A percentile compares a stretch with the other conserved stretches of the same genome.
phyloP scores from a whole-genome alignment of 2,888 invertebrate genomes.

The Graphium colonna region DNA sequence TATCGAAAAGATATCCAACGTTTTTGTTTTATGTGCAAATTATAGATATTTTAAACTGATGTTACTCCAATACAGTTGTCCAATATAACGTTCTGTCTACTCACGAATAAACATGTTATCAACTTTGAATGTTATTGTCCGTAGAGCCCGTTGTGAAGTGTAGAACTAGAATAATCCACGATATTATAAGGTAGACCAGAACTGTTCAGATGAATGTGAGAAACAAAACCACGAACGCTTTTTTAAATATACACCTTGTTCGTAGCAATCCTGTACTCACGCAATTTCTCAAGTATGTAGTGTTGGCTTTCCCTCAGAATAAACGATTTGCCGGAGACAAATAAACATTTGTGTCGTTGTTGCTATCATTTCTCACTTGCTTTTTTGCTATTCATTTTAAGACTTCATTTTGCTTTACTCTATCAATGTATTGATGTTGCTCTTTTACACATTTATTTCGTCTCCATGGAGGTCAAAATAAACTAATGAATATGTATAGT shows the following conservation, averaged over 20 bases:
- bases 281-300: conserved; percentile 44
- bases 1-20: too few relatives aligned
- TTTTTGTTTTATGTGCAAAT: too few relatives aligned
- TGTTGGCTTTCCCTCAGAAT: conserved; percentile 43
- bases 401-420: conserved; percentile 1
- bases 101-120: too few relatives aligned
- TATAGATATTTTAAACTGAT: too few relatives aligned
- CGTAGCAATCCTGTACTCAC: conserved; percentile 42
- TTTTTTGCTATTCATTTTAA: conserved; percentile 6
- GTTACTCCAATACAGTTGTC: too few relatives aligned
- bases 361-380: conserved; percentile 33
- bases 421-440: neutral
- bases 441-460: too few relatives aligned
- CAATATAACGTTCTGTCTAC: too few relatives aligned
- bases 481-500: too few relatives aligned
- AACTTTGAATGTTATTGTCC: too few relatives aligned
- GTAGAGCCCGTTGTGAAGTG: too few relatives aligned
- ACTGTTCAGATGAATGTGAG: conserved; percentile 39
- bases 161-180: conserved; percentile 40
- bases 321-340: conserved; percentile 42
- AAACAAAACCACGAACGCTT: conserved; percentile 42
- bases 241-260: conserved; percentile 39
- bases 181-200: conserved; percentile 37
- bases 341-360: conserved; percentile 38
- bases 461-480: too few relatives aligned